Evolutionary conservation across 1,140 invertebrate species (phyloP), one percentile per base, ranked within the genome.

Genomic region (Oryctes rhinoceros): DNA sequence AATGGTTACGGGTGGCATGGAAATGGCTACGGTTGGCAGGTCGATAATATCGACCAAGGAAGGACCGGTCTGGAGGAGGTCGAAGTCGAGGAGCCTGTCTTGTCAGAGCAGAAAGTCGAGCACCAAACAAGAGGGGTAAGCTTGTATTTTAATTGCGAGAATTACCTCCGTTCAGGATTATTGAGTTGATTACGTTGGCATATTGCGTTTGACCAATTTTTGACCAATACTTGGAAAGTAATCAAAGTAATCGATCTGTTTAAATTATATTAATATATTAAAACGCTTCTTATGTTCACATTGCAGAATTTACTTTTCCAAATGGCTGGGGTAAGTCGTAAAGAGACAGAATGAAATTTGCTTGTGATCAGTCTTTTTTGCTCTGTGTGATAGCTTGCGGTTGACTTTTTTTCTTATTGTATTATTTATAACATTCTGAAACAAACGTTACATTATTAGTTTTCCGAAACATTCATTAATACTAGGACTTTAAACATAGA

Each of bases 1-100:
- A 87, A 87, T 77, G 86, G 86, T 49, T 87, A 87, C 76, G 86
- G 86, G 24, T 87, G 86, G 86, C 83, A 84, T 80, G 86, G 86
- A 48, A 87, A 87, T 80, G 86, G 86, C 4, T 87, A 86, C 79
- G 86, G 86, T 49, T 87, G 86, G 86, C 86, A 87, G 80, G 74
- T 85, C 6, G 85, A 87, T 80, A 85, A 85, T 7, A 83, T 82
- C n/a, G 59, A 83, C 15, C 86, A 84, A 84, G 81, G 84, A 11
- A 85, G 83, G 6, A 83, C 84, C 1, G 81, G 74, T 79, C 67
- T 82, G 59, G 80, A 82, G 30, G 81, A 82, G 20, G 82, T 81
- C 48, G 80, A 75, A 13, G 24, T 80, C 37, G 80, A 82, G 53
- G 83, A 85, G 75, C 83, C 85, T 3, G 44, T 82, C 2, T 82